A percentile compares a stretch with the other conserved stretches of the same genome.
These are phyloP conservation scores for Beroe forskalii DNA, from an alignment of 37 sponge, comb jelly and placozoan genomes.

Conservation along the genomic window DNA sequence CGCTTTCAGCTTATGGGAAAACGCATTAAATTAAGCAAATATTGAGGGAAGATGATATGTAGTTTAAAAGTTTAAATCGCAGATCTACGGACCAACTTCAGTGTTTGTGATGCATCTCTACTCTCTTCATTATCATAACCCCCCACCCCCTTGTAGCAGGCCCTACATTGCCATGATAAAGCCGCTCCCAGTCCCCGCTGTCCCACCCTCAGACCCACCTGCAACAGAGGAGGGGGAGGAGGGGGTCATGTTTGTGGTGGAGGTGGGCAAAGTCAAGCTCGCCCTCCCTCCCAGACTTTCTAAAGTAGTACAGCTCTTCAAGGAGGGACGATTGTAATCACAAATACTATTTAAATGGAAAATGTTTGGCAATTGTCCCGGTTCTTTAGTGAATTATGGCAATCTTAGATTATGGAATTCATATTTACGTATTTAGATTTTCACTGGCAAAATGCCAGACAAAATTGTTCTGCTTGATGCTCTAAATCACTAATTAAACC, in stretches of 20 bases:
- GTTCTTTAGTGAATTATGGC: too few species aligned
- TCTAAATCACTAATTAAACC: too few species aligned
- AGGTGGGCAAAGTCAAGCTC: conserved; percentile 48
- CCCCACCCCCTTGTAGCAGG: neutral
- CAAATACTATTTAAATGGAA: too few species aligned
- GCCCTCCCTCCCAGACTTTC: conserved; percentile 35
- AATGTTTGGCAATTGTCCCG: too few species aligned
- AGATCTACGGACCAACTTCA: neutral
- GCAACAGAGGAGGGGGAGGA: neutral
- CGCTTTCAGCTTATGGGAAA: too few species aligned
- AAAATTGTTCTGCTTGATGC: too few species aligned
- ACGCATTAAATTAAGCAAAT: too few species aligned
- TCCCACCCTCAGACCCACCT: neutral
- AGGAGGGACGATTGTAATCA: conserved; percentile 3
- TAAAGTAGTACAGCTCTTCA: conserved; percentile 51
- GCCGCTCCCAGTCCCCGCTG: neutral
- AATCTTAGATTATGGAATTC: too few species aligned
- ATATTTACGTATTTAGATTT: too few species aligned
- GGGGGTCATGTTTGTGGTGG: conserved; percentile 50
- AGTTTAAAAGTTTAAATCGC: neutral
- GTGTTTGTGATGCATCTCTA: neutral
- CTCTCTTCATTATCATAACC: neutral
- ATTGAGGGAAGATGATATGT: too few species aligned
- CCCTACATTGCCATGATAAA: too few species aligned
- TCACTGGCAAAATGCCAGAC: too few species aligned